phyloP scores from a whole-genome alignment of 2,113 vertebrate species.

The Calonectris borealis region DNA sequence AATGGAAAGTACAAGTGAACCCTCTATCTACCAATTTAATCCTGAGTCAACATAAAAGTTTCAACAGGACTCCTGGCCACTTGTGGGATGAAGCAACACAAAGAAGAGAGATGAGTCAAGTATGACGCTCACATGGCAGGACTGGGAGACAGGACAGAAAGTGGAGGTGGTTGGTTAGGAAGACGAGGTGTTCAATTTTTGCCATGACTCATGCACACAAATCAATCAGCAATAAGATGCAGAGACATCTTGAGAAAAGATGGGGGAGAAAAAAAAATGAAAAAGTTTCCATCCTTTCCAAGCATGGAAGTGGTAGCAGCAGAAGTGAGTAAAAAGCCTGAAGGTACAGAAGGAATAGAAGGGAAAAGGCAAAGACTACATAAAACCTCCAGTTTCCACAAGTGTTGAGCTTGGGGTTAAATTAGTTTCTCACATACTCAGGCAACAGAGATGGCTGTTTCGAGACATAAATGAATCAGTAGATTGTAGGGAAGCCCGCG shows the following conservation, averaged over 20 bases:
- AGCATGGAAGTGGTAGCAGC: not conserved
- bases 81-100: not conserved
- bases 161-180: not conserved
- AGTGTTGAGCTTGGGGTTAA: not conserved
- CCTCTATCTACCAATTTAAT: not conserved
- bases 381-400: not conserved
- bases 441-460: not conserved
- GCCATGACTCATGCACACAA: not conserved
- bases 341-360: not conserved
- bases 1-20: not conserved
- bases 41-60: not conserved
- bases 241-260: not conserved
- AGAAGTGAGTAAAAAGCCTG: not conserved
- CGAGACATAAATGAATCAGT: not conserved
- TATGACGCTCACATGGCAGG: not conserved
- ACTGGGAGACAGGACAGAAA: not conserved
- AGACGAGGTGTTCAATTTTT: not conserved
- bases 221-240: not conserved
- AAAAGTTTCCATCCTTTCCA: not conserved
- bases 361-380: not conserved
- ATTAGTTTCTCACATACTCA: not conserved
- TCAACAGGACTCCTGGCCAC: not conserved
- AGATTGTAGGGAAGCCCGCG: not conserved
- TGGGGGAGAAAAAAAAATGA: not conserved
- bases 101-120: not conserved